A percentile compares a stretch with the other conserved stretches of the same genome.
Evolutionary conservation across 2,797 vertebrate genomes (phyloP).

Genomic region (Typhlichthys subterraneus): DNA sequence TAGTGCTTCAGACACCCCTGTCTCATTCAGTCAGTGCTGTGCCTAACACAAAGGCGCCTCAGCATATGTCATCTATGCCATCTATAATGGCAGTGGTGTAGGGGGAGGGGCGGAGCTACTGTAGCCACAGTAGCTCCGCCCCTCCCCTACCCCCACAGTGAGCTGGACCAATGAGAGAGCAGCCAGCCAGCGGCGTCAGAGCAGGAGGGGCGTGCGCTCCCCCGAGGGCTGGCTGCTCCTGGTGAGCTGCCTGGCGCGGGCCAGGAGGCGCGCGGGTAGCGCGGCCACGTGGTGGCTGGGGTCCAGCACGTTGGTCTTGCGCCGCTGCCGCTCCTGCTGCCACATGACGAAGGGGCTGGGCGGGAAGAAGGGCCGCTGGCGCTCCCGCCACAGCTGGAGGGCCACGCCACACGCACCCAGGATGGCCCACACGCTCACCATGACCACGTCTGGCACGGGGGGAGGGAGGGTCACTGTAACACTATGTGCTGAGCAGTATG

Average conservation of each 20-base stretch:
- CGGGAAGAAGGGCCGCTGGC: conserved; percentile 82
- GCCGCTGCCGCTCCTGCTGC: conserved; percentile 87
- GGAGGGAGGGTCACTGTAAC: too few relatives aligned
- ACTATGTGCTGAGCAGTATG: too few relatives aligned
- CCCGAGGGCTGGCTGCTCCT: conserved; percentile 75
- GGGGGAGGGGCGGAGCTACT: too few relatives aligned
- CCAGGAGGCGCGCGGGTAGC: conserved; percentile 80
- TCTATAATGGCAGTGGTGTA: too few relatives aligned
- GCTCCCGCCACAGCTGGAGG: conserved; percentile 87
- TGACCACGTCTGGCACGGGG: conserved; percentile 79
- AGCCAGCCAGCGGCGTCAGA: conserved; percentile 61
- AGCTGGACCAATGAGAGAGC: too few relatives aligned
- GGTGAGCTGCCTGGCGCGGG: conserved; percentile 72
- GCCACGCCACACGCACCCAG: conserved; percentile 81
- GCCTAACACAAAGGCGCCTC: too few relatives aligned
- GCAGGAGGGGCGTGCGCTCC: conserved; percentile 90
- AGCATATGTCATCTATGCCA: too few relatives aligned
- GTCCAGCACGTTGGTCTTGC: conserved; percentile 91
- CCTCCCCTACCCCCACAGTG: too few relatives aligned
- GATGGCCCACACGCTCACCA: conserved; percentile 87
- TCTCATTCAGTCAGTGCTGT: too few relatives aligned
- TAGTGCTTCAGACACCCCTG: too few relatives aligned
- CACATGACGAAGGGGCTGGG: conserved; percentile 91
- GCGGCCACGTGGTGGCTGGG: conserved; percentile 91
- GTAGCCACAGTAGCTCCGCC: too few relatives aligned